Conservation (phyloP, 53 echinoderm and acorn worm species). For the Holothuria scabra region DNA sequence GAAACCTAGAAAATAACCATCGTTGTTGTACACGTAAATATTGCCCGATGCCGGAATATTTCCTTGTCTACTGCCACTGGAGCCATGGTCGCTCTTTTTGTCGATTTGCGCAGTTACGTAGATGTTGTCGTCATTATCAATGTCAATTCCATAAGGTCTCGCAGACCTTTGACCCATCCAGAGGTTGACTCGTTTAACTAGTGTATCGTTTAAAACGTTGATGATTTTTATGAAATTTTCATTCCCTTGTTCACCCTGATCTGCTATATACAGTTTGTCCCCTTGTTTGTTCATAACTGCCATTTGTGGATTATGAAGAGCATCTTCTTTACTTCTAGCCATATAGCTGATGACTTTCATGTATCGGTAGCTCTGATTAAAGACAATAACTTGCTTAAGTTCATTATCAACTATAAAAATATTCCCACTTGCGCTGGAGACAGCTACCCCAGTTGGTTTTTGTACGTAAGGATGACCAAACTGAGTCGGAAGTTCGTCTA, state of each 20-base stretch:
- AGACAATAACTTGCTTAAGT: background rate
- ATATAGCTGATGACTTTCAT: background rate
- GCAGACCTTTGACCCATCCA: background rate
- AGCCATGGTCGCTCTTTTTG: no score
- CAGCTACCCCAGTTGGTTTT: conserved; percentile 8
- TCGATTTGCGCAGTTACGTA: background rate
- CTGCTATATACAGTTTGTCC: background rate
- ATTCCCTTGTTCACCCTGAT: background rate
- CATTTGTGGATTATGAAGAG: background rate
- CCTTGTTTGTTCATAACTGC: background rate
- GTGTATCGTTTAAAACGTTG: background rate
- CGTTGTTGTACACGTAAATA: background rate
- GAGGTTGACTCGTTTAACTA: background rate
- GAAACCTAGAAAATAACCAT: background rate
- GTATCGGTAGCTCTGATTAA: background rate
- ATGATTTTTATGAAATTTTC: conserved; percentile 2
- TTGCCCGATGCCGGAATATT: background rate
- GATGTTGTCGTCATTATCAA: background rate
- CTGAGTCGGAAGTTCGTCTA: background rate
- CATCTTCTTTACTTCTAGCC: background rate
- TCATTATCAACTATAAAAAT: background rate
- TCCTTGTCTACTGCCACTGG: no score
- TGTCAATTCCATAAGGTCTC: background rate
- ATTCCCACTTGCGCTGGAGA: background rate
- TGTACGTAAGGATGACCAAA: background rate